Base-by-base conservation (phyloP, 2,888 invertebrate genomes). In the Drosophila diplacantha region DNA sequence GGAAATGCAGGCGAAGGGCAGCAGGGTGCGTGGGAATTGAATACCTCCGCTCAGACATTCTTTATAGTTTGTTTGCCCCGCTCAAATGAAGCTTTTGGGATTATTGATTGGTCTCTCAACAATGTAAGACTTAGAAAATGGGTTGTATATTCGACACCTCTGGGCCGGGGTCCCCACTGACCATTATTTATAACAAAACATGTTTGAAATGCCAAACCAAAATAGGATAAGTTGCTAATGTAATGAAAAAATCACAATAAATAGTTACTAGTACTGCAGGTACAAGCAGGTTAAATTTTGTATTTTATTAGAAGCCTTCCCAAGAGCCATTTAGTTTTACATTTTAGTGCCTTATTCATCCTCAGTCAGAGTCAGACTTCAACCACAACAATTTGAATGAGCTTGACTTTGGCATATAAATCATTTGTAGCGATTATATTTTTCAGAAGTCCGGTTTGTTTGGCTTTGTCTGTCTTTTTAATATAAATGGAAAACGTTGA, bases 51-150 rank as follows among this genome's bases (percentile, higher is more conserved):
- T 31, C 29, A 29, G 34, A 16, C 26, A 39, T 63, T 35, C 69
- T 69, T 65, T 68, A 68, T 81, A 69, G 74, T 74, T 80, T 77
- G 65, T 77, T 83, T 74, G 72, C 80, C 71, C 60, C 66, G 70
- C 81, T 74, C 78, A 72, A 83, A 83, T 68, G 69, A 34, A 46
- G 59, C 64, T 67, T 67, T 38, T 37, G 68, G 57, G 68, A 56
- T 34, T 82, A 76, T 82, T 75, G 75, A 76, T 79, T 68, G 66
- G 52, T 62, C 43, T 52, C 43, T 54, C 39, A 52, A 52, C 62
- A 66, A 64, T 58, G 53, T 61, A 32, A 65, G 22, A 39, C 32
- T 29, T 31, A 16, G 14, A 32, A 34, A 24, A 39, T 57, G 56
- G 14, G 6, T 24, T 39, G 38, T 18, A 14, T 6, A 32, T 11